Evolutionary conservation across 30 jellyfish, hydroid and myxozoan genomes (phyloP).

Genomic region (Rhopilema esculentum): DNA sequence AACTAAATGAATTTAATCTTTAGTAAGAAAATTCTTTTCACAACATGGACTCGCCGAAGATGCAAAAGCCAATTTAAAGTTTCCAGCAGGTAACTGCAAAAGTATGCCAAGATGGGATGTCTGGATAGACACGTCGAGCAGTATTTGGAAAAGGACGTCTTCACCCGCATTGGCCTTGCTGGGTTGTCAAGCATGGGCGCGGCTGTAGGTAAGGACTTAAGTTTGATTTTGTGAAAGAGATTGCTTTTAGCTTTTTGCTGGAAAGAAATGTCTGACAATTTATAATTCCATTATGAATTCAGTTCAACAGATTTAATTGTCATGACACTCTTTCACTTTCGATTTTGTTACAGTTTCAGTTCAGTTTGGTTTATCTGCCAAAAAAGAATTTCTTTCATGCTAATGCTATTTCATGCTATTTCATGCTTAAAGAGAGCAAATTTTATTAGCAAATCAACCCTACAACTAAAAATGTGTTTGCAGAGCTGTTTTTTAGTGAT

Average conservation of each 20-base stretch:
- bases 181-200: slow-evolving; percentile 63
- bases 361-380: background rate
- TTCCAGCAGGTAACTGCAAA: background rate
- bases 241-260: background rate
- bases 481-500: no score
- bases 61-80: background rate
- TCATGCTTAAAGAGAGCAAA: no score
- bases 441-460: no score
- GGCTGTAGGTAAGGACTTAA: slow-evolving; percentile 45
- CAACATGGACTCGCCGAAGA: background rate
- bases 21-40: background rate
- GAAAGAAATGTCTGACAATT: no score
- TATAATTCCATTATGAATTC: no score
- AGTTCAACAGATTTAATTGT: no score
- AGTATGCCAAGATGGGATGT: slow-evolving; percentile 4
- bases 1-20: background rate
- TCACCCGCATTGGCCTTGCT: slow-evolving; percentile 39
- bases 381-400: no score
- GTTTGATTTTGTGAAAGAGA: background rate
- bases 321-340: no score
- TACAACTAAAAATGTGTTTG: no score
- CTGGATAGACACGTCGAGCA: background rate
- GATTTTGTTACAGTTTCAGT: background rate
- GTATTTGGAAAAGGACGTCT: background rate
- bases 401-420: no score